These are phyloP conservation scores for Chiroxiphia lanceolata DNA, from an alignment of 2,797 vertebrate genomes.

Conservation along the genomic window DNA sequence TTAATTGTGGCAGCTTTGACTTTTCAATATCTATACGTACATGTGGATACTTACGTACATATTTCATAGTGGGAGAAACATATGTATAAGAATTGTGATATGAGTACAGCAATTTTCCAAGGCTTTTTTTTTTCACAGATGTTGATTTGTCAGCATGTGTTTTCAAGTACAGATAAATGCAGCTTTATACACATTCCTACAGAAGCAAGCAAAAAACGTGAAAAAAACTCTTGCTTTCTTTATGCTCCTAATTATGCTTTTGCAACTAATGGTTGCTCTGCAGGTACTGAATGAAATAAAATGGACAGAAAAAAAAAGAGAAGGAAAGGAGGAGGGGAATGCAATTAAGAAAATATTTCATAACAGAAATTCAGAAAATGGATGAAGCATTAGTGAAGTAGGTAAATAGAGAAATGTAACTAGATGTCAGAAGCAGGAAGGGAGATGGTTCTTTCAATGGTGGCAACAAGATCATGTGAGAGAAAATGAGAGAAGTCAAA, in stretches of 20 bases:
- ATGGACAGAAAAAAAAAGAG: neutral
- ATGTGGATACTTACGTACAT: neutral
- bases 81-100: neutral
- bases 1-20: neutral
- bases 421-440: neutral
- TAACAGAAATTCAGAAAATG: neutral
- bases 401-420: neutral
- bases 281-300: neutral
- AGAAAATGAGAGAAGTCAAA: neutral
- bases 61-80: neutral
- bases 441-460: neutral
- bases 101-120: neutral
- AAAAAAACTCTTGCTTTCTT: neutral
- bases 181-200: neutral
- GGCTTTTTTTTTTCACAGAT: neutral
- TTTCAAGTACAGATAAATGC: neutral
- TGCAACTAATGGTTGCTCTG: neutral
- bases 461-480: neutral
- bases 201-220: fast-evolving
- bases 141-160: neutral
- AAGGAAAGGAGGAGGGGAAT: neutral
- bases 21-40: neutral
- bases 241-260: neutral
- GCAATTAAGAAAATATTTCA: neutral
- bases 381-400: neutral